These are phyloP conservation scores for Linurgus olivaceus DNA, from an alignment of 2,797 vertebrate genomes.

Conservation along the genomic window DNA sequence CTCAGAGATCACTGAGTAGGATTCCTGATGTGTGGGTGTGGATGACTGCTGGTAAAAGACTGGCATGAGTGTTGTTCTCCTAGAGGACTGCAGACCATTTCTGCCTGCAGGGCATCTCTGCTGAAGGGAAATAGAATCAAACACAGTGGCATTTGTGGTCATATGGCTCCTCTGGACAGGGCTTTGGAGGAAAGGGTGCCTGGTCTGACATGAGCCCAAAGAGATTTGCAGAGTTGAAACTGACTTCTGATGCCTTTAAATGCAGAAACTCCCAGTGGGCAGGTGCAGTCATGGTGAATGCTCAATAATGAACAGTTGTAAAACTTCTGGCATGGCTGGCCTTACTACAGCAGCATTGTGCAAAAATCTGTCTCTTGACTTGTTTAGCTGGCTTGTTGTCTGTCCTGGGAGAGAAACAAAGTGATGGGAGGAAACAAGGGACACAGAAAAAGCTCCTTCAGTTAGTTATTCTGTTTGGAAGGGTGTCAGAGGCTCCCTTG, in stretches of 20 bases:
- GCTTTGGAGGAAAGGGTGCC: neutral
- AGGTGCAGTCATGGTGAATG: neutral
- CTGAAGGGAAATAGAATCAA: neutral
- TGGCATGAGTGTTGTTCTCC: neutral
- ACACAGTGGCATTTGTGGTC: neutral
- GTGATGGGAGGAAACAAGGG: neutral
- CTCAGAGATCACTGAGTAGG: neutral
- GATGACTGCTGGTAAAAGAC: neutral
- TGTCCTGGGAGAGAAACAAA: neutral
- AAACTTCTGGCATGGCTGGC: neutral
- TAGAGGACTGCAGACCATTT: neutral
- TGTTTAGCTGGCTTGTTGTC: neutral
- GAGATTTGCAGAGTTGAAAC: neutral
- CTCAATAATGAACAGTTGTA: neutral
- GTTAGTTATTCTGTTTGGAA: neutral
- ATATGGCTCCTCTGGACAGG: neutral
- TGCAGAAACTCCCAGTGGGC: neutral
- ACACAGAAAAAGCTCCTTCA: neutral
- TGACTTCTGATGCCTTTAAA: neutral
- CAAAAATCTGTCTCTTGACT: neutral
- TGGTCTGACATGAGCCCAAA: neutral
- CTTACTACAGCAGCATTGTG: fast-evolving
- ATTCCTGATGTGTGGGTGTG: neutral
- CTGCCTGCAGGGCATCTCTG: neutral
- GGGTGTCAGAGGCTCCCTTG: neutral